phyloP scores from a whole-genome alignment of 2,888 invertebrate species.

The Nemoura dubitans region DNA sequence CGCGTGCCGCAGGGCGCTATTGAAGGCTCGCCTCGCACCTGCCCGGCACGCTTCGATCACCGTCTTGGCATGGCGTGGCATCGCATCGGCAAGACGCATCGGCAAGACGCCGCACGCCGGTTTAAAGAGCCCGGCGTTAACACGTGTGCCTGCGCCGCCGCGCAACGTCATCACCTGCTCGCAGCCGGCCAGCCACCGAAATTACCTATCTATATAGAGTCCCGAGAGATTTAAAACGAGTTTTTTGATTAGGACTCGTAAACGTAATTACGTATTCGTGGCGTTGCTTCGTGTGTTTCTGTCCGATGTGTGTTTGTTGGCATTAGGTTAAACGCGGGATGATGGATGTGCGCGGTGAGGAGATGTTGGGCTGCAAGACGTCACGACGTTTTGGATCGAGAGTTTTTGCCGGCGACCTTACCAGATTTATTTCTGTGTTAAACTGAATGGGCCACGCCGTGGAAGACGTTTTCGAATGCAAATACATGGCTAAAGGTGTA shows the following conservation, averaged over 20 bases:
- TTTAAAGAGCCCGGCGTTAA: constrained; percentile 22
- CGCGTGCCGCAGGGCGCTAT: constrained; percentile 13
- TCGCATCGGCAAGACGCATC: too few relatives aligned
- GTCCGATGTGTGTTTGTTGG: background rate
- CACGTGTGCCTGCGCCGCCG: background rate
- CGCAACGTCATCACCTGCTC: constrained; percentile 21
- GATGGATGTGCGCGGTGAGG: background rate
- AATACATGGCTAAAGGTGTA: background rate
- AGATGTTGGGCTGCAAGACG: background rate
- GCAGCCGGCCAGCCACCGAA: background rate
- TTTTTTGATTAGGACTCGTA: constrained; percentile 15
- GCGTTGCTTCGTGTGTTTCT: background rate
- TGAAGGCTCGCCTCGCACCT: background rate
- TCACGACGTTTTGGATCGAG: background rate
- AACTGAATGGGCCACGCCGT: background rate
- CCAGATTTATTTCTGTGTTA: background rate
- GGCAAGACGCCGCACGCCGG: constrained; percentile 7
- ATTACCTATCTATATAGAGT: constrained; percentile 16
- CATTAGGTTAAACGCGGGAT: background rate
- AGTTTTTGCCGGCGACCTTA: constrained; percentile 3
- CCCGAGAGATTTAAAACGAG: constrained; percentile 31
- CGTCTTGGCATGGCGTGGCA: background rate
- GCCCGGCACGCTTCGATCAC: background rate
- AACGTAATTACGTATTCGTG: constrained; percentile 7
- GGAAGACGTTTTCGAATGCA: background rate